These are phyloP conservation scores for Petrocephalus zakoni DNA, from an alignment of 2,113 vertebrate species.

Conservation along the genomic window DNA sequence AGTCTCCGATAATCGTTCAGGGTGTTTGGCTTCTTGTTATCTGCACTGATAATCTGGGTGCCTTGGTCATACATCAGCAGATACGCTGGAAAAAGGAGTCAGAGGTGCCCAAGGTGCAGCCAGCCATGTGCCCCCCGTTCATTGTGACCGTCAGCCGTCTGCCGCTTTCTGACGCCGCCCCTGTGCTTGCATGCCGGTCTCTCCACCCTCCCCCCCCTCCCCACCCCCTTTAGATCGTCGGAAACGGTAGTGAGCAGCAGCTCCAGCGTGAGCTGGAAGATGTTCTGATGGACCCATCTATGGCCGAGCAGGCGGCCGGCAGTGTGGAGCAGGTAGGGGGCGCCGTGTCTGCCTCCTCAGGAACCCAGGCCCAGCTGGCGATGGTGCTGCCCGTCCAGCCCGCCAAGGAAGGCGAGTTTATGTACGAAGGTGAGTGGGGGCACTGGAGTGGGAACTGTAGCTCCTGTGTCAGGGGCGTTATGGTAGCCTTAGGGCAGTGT, in stretches of 20 bases:
- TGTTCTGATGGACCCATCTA: conserved; percentile 90
- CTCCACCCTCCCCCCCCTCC: background rate
- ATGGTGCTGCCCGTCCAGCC: conserved; percentile 86
- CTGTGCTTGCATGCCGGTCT: conserved; percentile 47
- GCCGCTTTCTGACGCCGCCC: conserved; percentile 30
- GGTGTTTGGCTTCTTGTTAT: background rate
- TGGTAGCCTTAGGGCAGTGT: background rate
- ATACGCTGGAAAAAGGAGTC: background rate
- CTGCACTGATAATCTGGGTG: background rate
- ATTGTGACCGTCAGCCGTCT: background rate
- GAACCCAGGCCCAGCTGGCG: conserved; percentile 73
- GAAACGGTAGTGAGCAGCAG: conserved; percentile 97
- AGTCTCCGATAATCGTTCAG: background rate
- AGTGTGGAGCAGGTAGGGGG: conserved; percentile 58
- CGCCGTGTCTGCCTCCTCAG: conserved; percentile 54
- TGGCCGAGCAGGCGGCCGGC: conserved; percentile 66
- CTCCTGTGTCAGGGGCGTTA: background rate
- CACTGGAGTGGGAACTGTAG: background rate
- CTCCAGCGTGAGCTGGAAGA: conserved; percentile 90
- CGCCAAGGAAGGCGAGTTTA: conserved; percentile 78
- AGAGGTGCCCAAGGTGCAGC: background rate
- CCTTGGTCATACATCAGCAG: background rate
- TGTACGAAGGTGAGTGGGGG: conserved; percentile 45
- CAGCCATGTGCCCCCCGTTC: background rate
- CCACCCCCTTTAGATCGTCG: conserved; percentile 72